A percentile compares a stretch with the other conserved stretches of the same genome.
Conservation (phyloP, 2,113 vertebrate species). For the Thamnaconus septentrionalis region DNA sequence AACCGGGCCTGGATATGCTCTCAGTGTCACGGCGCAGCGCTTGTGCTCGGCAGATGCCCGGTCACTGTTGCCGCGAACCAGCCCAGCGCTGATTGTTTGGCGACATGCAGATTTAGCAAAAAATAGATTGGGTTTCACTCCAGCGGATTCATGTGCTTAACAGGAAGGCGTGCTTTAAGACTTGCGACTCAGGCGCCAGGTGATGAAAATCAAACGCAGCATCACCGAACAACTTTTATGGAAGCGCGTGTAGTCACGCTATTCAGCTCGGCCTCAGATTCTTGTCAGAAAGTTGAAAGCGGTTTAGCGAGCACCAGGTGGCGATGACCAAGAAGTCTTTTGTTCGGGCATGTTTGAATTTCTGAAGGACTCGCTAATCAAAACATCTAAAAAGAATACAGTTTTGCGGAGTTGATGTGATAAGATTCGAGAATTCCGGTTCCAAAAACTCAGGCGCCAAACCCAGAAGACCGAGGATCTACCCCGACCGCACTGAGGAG, state of each 20-base stretch:
- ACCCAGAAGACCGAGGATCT: no score
- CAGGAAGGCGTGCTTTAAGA: constrained; percentile 18
- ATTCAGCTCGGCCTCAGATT: constrained; percentile 4
- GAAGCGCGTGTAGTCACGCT: constrained; percentile 9
- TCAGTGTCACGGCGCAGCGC: constrained; percentile 50
- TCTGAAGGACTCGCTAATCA: constrained; percentile 21
- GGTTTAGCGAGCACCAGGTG: constrained; percentile 4
- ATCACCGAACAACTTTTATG: constrained; percentile 22
- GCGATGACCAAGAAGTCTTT: constrained; percentile 24
- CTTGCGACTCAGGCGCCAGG: constrained; percentile 3
- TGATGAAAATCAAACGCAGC: constrained; percentile 24
- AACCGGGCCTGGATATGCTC: constrained; percentile 46
- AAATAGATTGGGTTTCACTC: constrained; percentile 21
- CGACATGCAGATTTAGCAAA: constrained; percentile 35
- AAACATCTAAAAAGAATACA: constrained; percentile 7
- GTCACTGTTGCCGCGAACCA: constrained; percentile 33
- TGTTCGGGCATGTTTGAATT: constrained; percentile 15
- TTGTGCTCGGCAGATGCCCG: constrained; percentile 38
- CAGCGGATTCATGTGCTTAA: constrained; percentile 41
- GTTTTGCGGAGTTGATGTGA: no score
- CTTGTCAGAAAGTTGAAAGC: constrained; percentile 7
- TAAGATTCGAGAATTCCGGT: no score
- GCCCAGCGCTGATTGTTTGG: constrained; percentile 25
- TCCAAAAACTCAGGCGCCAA: no score
- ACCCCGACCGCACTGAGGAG: no score